Evolutionary conservation across 2,113 vertebrate genomes (phyloP).

Genomic region (Struthidea cinerea): DNA sequence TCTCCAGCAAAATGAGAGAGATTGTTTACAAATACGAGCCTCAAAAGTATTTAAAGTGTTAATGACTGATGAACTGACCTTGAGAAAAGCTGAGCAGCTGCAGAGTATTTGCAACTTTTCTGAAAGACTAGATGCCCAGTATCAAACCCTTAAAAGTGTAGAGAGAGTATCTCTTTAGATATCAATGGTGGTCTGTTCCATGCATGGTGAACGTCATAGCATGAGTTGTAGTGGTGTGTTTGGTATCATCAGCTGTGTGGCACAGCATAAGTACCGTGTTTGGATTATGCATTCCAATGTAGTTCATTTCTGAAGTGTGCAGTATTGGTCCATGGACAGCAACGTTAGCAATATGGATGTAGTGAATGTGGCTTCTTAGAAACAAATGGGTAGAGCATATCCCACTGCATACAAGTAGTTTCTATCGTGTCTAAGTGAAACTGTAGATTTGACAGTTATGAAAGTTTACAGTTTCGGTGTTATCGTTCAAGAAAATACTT

Average conservation of each 20-base stretch:
- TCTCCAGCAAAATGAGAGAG: not conserved
- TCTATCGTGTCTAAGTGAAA: not conserved
- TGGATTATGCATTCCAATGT: not conserved
- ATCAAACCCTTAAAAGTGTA: conserved; percentile 5
- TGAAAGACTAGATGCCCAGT: not conserved
- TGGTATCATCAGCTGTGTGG: not conserved
- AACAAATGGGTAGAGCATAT: not conserved
- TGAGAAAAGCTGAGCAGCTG: conserved; percentile 6
- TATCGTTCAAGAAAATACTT: not conserved
- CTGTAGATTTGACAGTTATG: not conserved
- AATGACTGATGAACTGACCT: conserved; percentile 59
- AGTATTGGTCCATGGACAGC: not conserved
- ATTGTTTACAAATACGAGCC: conserved; percentile 45
- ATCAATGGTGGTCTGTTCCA: not conserved
- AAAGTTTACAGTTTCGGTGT: not conserved
- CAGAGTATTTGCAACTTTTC: conserved; percentile 21
- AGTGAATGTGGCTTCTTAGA: not conserved
- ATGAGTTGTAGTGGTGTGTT: not conserved
- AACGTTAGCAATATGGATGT: not conserved
- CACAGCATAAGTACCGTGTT: not conserved
- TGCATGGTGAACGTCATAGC: not conserved
- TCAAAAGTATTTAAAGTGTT: conserved; percentile 58
- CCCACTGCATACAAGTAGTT: not conserved
- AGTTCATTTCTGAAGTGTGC: not conserved
- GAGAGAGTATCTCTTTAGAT: not conserved